Base-by-base conservation (phyloP, 2,113 vertebrate species). In the Sceloporus undulatus region DNA sequence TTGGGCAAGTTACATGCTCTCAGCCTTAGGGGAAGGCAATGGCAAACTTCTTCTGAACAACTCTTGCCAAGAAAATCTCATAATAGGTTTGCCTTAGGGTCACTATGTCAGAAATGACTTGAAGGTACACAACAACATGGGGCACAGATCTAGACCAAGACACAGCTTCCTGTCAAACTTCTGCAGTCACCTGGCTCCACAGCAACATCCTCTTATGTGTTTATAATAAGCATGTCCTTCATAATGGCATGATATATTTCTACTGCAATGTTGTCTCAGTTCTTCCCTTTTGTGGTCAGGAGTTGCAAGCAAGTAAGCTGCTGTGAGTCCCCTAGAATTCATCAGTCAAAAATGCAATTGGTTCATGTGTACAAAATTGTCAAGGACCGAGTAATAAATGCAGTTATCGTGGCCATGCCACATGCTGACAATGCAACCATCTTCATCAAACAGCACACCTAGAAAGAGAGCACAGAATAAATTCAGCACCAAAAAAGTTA, bases 371-470 rank as follows among this genome's bases (percentile, higher is more conserved):
- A 75, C 76, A 82, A 48, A 77, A 0, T 0, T 70, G 71, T 2
- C 0, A 89, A 85, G 62, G 91, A 82, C 0, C 0, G 88, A 84
- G 92, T 91, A 95, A 94, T 92, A 95, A 94, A 95, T 81, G 65
- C 91, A 87, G 74, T 81, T 89, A 90, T 82, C 87, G 89, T 27
- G 5, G 70, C 42, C 18, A 2, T 90, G 81, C 81, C 82, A 40
- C 87, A n/a, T 73, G 40, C 76, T 85, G 68, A 79, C 42, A 87
- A 87, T 38, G 87, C 86, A 89, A 90, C 84, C 94, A 94, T 90
- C 94, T 94, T 89, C 92, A 92, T 0, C 93, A 92, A 0, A 80
- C 54, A 84, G 78, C 82, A 81, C 92, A 95, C 65, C 95, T 96
- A 91, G 68, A 85, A 89, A 79, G 25, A 92, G 90, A 94, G 48